These are phyloP conservation scores for Diploscapter pachys DNA, from an alignment of 1,140 invertebrate genomes.

Conservation along the genomic window DNA sequence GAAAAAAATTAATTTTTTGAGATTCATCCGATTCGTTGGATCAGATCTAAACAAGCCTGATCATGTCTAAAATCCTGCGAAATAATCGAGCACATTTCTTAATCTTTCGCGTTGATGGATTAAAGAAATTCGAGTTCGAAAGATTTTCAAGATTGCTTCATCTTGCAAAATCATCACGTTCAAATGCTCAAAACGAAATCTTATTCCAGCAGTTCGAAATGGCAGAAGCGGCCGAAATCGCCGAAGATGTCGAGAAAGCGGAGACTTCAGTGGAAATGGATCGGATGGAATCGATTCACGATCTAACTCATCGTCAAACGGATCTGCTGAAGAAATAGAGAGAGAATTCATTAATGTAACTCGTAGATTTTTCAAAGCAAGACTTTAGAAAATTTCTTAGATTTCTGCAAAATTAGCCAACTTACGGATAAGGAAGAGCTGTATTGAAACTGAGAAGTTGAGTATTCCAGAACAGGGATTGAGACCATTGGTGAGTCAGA, in stretches of 20 bases:
- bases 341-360: neutral
- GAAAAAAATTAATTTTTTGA: neutral
- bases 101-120: too few species aligned
- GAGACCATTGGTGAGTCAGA: neutral
- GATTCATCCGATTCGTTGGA: too few species aligned
- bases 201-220: slow-evolving; percentile 13
- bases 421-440: neutral
- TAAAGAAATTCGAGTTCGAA: too few species aligned
- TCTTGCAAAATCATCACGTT: too few species aligned
- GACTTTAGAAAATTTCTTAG: neutral
- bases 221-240: slow-evolving; percentile 11
- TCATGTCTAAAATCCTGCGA: too few species aligned
- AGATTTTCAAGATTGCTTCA: too few species aligned
- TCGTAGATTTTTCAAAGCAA: neutral
- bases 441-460: too few species aligned
- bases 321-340: neutral
- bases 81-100: too few species aligned
- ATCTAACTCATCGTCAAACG: neutral
- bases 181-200: too few species aligned
- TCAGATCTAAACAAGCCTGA: too few species aligned
- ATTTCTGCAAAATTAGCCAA: neutral
- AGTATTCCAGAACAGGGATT: too few species aligned
- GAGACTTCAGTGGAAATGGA: slow-evolving; percentile 1
- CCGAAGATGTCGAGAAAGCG: neutral
- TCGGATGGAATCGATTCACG: neutral